Conservation (phyloP, 2,113 vertebrate species). For the Macquaria ambigua region DNA sequence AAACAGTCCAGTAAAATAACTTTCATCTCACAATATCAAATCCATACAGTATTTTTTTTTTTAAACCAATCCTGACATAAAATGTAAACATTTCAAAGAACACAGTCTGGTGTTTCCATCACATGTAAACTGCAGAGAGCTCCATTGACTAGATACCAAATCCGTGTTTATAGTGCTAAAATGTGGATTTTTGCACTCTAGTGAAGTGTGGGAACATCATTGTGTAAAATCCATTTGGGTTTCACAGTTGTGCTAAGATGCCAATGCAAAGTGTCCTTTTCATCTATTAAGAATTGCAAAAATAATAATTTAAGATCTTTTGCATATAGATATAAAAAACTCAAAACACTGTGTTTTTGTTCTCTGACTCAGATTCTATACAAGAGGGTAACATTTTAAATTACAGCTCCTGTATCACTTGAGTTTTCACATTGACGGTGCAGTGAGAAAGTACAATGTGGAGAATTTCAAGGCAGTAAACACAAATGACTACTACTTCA, state of each 20-base stretch:
- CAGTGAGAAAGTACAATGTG: background rate
- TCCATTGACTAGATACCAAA: slow-evolving; percentile 25
- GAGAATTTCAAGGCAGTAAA: slow-evolving; percentile 30
- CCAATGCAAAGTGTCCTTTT: slow-evolving; percentile 50
- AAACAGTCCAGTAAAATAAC: slow-evolving; percentile 64
- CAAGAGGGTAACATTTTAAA: slow-evolving; percentile 34
- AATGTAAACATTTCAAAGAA: slow-evolving; percentile 75
- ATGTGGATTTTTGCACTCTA: slow-evolving; percentile 67
- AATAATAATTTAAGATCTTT: slow-evolving; percentile 49
- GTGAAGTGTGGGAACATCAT: slow-evolving; percentile 69
- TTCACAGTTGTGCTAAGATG: slow-evolving; percentile 74
- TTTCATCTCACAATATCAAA: slow-evolving; percentile 58
- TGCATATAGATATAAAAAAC: slow-evolving; percentile 58
- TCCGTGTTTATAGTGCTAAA: slow-evolving; percentile 56
- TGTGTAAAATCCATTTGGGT: slow-evolving; percentile 46
- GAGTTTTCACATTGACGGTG: slow-evolving; percentile 27
- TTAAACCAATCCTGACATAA: slow-evolving; percentile 58
- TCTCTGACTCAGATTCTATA: slow-evolving; percentile 40
- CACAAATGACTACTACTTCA: slow-evolving; percentile 14
- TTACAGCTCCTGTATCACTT: slow-evolving; percentile 30
- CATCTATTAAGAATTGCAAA: slow-evolving; percentile 25
- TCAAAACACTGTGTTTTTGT: slow-evolving; percentile 30
- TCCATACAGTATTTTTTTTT: slow-evolving; percentile 48
- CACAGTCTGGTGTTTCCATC: slow-evolving; percentile 47
- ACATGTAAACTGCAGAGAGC: slow-evolving; percentile 58